Conservation (phyloP, 1,140 invertebrate species). For the Tetramorium simillimum region DNA sequence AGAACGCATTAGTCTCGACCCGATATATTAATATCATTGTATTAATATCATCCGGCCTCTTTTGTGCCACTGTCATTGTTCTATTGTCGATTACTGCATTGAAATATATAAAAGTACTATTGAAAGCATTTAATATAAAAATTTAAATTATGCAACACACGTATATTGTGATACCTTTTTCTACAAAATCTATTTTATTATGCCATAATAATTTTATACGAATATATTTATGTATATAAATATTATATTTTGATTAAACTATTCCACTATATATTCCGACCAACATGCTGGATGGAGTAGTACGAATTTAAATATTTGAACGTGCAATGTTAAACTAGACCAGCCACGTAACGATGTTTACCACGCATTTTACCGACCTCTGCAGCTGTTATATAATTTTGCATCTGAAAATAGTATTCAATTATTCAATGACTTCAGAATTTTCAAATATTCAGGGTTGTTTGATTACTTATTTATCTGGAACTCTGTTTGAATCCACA, state of each 20-base stretch:
- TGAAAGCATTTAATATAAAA: neutral
- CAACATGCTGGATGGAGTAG: slow-evolving; percentile 21
- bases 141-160: no score
- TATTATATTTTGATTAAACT: slow-evolving; percentile 28
- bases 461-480: neutral
- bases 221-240: slow-evolving; percentile 13
- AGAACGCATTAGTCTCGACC: neutral
- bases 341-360: slow-evolving; percentile 46
- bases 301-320: slow-evolving; percentile 50
- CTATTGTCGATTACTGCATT: neutral
- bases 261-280: neutral
- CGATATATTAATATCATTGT: neutral
- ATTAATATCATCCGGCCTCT: neutral
- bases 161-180: neutral
- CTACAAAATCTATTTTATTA: slow-evolving; percentile 1
- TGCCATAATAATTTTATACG: neutral
- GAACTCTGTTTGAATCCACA: neutral
- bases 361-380: slow-evolving; percentile 30
- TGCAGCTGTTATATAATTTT: slow-evolving; percentile 37
- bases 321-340: slow-evolving; percentile 36
- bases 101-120: neutral
- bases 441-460: slow-evolving; percentile 1
- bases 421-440: slow-evolving; percentile 42
- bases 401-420: neutral
- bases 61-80: neutral